phyloP scores from a whole-genome alignment of 2,888 invertebrate species.

The Epinotia nisella region DNA sequence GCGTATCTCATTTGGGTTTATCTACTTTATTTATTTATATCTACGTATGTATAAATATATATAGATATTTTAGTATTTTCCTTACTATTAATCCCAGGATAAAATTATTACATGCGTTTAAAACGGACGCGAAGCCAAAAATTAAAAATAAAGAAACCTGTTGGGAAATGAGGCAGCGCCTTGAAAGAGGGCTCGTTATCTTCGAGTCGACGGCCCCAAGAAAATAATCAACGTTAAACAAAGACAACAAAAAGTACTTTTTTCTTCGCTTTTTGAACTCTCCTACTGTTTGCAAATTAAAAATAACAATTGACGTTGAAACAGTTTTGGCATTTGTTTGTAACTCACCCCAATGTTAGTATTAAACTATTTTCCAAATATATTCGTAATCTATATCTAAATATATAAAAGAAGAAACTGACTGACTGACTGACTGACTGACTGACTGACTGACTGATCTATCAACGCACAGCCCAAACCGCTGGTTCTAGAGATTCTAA shows the following conservation, averaged over 20 bases:
- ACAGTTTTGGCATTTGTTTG: slow-evolving; percentile 14
- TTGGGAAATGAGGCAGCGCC: slow-evolving; percentile 67
- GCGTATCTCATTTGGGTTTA: no score
- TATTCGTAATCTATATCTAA: no score
- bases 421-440: no score
- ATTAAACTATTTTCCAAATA: not conserved
- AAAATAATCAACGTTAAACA: slow-evolving; percentile 71
- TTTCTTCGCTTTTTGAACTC: slow-evolving; percentile 36
- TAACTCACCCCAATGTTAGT: not conserved
- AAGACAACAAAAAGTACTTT: slow-evolving; percentile 53
- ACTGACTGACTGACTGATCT: no score
- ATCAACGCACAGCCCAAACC: no score
- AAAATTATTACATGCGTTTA: slow-evolving; percentile 49
- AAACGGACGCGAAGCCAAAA: slow-evolving; percentile 58
- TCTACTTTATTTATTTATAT: no score
- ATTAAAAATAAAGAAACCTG: slow-evolving; percentile 69
- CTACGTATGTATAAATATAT: no score
- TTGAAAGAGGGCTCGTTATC: slow-evolving; percentile 70
- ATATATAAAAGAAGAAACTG: no score
- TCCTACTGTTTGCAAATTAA: slow-evolving; percentile 27
- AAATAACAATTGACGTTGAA: slow-evolving; percentile 26
- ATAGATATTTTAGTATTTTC: not conserved
- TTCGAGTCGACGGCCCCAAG: slow-evolving; percentile 61
- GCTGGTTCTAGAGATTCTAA: no score
- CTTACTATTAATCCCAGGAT: slow-evolving; percentile 46